Percentiles rank a stretch among this genome's conserved stretches.
Evolutionary conservation across 2,797 vertebrate genomes (phyloP).

Genomic region (Hoplostethus mediterraneus): DNA sequence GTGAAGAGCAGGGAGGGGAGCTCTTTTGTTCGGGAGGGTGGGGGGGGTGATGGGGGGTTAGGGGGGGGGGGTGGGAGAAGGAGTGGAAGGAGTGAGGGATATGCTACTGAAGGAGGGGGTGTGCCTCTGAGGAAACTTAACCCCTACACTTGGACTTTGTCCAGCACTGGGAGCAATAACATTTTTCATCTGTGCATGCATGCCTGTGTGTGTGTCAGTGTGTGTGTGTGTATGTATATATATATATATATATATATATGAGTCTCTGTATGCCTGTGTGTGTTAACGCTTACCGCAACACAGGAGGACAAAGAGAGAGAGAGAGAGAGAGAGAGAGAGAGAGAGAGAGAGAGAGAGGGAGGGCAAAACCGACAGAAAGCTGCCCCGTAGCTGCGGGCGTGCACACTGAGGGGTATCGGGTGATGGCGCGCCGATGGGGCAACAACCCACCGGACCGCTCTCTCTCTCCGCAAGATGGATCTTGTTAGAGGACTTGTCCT

Average conservation of each 20-base stretch:
- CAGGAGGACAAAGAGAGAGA: constrained; percentile 53
- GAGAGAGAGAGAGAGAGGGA: background rate
- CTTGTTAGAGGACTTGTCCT: constrained; percentile 60
- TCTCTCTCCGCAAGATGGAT: constrained; percentile 64
- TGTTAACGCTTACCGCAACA: constrained; percentile 58
- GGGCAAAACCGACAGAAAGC: constrained; percentile 48
- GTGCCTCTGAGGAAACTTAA: constrained; percentile 79
- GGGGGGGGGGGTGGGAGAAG: constrained; percentile 32
- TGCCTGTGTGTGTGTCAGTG: constrained; percentile 56
- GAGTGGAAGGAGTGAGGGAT: constrained; percentile 48
- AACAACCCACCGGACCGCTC: constrained; percentile 56
- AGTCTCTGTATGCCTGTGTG: constrained; percentile 49
- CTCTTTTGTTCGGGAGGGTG: constrained; percentile 77
- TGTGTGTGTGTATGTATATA: constrained; percentile 45
- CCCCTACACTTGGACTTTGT: constrained; percentile 78
- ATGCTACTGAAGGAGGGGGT: constrained; percentile 41
- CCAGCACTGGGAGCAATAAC: constrained; percentile 83
- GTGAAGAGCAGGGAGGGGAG: constrained; percentile 62
- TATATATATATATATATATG: constrained; percentile 41
- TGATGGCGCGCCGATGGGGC: constrained; percentile 53
- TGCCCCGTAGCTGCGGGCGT: constrained; percentile 19
- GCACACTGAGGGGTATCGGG: constrained; percentile 51
- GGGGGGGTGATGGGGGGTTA: constrained; percentile 52
- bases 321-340: background rate
- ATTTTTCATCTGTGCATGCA: constrained; percentile 79